Evolutionary conservation across 2,797 vertebrate genomes (phyloP).

Genomic region (Rhodeus uyekii): DNA sequence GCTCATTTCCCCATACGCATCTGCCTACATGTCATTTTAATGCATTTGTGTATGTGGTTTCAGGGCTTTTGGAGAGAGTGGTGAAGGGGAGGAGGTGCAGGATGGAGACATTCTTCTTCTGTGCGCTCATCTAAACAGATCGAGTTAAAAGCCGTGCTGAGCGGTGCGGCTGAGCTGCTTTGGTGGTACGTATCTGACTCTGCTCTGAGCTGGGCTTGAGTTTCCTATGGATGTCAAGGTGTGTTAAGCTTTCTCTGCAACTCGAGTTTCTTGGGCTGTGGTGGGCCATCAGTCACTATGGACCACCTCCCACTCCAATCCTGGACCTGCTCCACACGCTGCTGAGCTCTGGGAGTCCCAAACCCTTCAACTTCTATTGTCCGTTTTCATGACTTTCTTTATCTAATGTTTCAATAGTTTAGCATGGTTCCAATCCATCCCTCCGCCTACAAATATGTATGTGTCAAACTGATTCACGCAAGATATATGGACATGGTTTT

Average conservation of each 20-base stretch:
- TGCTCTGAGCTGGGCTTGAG: slow-evolving; percentile 69
- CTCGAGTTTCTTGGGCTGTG: slow-evolving; percentile 66
- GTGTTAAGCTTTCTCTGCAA: slow-evolving; percentile 71
- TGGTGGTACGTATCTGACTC: slow-evolving; percentile 77
- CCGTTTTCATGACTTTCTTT: slow-evolving; percentile 28
- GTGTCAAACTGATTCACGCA: not conserved
- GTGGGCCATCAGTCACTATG: slow-evolving; percentile 76
- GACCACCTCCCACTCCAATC: slow-evolving; percentile 39
- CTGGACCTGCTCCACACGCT: slow-evolving; percentile 15
- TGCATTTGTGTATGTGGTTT: slow-evolving; percentile 77
- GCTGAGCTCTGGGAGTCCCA: slow-evolving; percentile 23
- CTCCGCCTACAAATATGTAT: not conserved
- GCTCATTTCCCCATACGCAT: slow-evolving; percentile 69
- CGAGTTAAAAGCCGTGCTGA: slow-evolving; percentile 74
- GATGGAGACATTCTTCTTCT: slow-evolving; percentile 74
- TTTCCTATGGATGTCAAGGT: slow-evolving; percentile 82
- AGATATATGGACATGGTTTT: not conserved
- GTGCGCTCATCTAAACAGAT: slow-evolving; percentile 82
- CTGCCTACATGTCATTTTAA: slow-evolving; percentile 63
- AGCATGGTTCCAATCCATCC: not conserved
- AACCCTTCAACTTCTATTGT: slow-evolving; percentile 38
- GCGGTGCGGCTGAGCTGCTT: slow-evolving; percentile 66
- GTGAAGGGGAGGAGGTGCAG: slow-evolving; percentile 61
- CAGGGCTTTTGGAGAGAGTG: slow-evolving; percentile 17
- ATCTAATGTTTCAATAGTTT: slow-evolving; percentile 11